Evolutionary conservation across 2,113 vertebrate species (phyloP).

Genomic region (Rhabdomys dilectus): DNA sequence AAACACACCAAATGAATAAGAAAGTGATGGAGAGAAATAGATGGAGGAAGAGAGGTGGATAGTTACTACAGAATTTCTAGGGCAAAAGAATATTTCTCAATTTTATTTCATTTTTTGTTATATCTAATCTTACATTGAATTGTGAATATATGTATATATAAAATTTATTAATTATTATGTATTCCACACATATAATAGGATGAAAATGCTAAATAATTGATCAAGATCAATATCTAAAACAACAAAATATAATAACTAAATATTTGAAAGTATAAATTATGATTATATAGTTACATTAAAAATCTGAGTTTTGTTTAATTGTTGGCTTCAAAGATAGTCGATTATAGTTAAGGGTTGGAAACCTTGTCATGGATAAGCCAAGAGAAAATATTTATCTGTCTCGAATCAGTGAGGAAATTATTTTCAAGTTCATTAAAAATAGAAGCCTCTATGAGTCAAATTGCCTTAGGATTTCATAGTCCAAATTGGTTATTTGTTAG

Average conservation of each 20-base stretch:
- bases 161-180: not conserved
- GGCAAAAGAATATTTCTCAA: not conserved
- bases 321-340: not conserved
- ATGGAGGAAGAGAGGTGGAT: not conserved
- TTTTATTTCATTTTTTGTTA: not conserved
- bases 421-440: not conserved
- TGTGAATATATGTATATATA: fast-evolving
- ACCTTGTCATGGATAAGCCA: not conserved
- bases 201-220: not conserved
- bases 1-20: not conserved
- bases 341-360: not conserved
- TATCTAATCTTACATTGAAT: not conserved
- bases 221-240: not conserved
- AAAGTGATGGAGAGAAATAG: fast-evolving
- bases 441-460: not conserved
- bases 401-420: not conserved
- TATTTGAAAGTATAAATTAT: not conserved
- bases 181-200: not conserved
- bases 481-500: not conserved
- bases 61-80: not conserved
- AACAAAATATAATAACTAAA: not conserved
- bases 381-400: not conserved
- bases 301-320: not conserved
- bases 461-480: not conserved
- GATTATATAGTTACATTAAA: not conserved